Evolutionary conservation across 1,140 invertebrate species (phyloP).

Genomic region (Magallana gigas): DNA sequence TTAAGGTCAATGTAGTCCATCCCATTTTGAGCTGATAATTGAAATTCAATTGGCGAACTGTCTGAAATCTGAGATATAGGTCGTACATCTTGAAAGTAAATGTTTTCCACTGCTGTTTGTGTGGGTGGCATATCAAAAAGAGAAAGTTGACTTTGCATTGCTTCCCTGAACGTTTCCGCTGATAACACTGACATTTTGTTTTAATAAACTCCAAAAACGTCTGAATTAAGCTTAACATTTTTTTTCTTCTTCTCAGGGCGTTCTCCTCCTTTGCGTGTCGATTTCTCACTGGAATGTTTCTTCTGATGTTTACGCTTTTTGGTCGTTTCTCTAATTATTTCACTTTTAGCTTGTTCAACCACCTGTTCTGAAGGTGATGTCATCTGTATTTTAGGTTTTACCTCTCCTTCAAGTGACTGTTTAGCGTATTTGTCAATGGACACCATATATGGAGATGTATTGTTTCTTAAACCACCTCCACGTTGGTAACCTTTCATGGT

Average conservation of each 20-base stretch:
- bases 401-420: no score
- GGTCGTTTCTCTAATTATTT: background rate
- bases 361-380: constrained; percentile 39
- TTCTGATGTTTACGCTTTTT: background rate
- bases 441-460: constrained; percentile 16
- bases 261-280: background rate
- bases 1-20: constrained; percentile 38
- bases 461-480: background rate
- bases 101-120: constrained; percentile 36
- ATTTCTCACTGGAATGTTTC: background rate
- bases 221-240: no score
- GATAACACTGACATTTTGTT: background rate
- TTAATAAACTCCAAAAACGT: no score
- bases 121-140: constrained; percentile 2
- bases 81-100: constrained; percentile 33
- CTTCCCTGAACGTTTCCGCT: background rate
- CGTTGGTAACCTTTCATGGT: constrained; percentile 21
- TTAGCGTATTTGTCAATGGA: constrained; percentile 12
- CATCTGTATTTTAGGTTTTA: background rate
- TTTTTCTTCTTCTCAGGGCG: background rate
- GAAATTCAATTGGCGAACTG: background rate
- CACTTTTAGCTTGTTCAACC: constrained; percentile 46
- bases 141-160: background rate
- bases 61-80: constrained; percentile 23
- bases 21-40: constrained; percentile 2